Evolutionary conservation across 2,888 invertebrate species (phyloP).

Genomic region (Eupithecia abbreviata): DNA sequence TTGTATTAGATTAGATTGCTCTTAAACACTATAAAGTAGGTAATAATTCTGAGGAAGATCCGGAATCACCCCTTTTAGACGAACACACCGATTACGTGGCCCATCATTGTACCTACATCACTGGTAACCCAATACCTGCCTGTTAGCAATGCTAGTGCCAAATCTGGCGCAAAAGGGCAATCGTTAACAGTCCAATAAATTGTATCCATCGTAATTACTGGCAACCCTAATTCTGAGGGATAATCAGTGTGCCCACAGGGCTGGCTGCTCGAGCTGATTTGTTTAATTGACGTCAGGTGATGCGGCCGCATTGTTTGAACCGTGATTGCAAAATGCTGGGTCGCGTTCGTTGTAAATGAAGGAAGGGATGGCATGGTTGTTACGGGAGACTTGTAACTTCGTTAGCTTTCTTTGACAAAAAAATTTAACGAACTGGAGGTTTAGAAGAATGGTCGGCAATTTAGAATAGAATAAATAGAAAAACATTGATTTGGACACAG

Average conservation of each 20-base stretch:
- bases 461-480: too few species aligned
- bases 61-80: not conserved
- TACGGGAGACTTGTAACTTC: not conserved
- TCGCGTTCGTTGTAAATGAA: not conserved
- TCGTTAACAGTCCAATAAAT: constrained; percentile 25
- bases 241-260: constrained; percentile 22
- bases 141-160: not conserved
- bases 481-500: too few species aligned
- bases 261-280: constrained; percentile 22
- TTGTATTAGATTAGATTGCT: not conserved
- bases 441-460: not conserved
- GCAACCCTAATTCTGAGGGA: constrained; percentile 26
- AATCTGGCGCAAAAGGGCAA: constrained; percentile 11
- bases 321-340: constrained; percentile 2
- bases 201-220: constrained; percentile 21
- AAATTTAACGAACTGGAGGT: not conserved
- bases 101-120: not conserved
- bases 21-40: not conserved
- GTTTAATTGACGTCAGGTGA: constrained; percentile 25
- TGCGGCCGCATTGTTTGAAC: constrained; percentile 6
- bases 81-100: not conserved
- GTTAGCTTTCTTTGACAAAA: not conserved
- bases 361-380: not conserved
- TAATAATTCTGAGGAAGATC: not conserved
- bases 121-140: not conserved